phyloP scores from a whole-genome alignment of 2,113 vertebrate genomes.

The Thunnus maccoyii region DNA sequence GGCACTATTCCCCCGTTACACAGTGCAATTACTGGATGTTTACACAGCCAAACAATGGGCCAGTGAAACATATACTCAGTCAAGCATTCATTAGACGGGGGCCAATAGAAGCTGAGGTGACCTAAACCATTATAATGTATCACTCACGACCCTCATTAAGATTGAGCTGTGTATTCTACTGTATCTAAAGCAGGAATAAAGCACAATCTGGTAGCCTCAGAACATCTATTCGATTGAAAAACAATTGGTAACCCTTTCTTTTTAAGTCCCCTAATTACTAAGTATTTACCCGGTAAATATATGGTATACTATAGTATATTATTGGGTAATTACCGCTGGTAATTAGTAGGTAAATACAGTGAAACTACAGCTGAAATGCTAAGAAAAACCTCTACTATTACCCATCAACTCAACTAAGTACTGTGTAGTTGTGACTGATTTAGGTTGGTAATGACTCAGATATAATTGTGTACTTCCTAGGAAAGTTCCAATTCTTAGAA shows the following conservation, averaged over 20 bases:
- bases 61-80: slow-evolving; percentile 70
- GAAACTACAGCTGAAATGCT: no score
- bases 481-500: no score
- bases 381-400: no score
- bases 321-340: no score
- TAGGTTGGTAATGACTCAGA: no score
- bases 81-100: slow-evolving; percentile 73
- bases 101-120: slow-evolving; percentile 64
- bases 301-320: no score
- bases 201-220: neutral
- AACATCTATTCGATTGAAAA: slow-evolving; percentile 20
- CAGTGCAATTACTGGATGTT: slow-evolving; percentile 77
- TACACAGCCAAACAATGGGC: slow-evolving; percentile 73
- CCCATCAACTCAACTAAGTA: no score
- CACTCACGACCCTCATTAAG: slow-evolving; percentile 47
- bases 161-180: slow-evolving; percentile 38
- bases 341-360: no score
- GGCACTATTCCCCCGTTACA: slow-evolving; percentile 60
- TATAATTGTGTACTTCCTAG: no score
- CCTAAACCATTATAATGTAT: slow-evolving; percentile 56
- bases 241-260: neutral
- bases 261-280: no score
- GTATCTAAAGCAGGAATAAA: slow-evolving; percentile 4
- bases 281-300: no score
- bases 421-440: no score